Conservation (phyloP, 2,797 vertebrate species). For the Microtus californicus region DNA sequence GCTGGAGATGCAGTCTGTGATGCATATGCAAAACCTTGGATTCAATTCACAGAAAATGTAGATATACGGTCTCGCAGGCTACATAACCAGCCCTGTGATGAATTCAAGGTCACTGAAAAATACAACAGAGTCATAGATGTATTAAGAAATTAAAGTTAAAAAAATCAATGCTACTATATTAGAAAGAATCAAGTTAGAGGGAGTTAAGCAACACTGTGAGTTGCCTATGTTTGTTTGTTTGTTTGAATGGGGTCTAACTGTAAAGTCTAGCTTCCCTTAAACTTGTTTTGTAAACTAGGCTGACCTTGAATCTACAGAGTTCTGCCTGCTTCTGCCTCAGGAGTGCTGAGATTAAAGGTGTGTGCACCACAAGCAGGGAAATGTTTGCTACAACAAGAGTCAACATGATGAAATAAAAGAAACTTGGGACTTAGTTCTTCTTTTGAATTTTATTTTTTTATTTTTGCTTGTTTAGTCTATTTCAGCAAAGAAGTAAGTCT, state of each 20-base stretch:
- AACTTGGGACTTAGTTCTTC: not conserved
- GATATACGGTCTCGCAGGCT: not conserved
- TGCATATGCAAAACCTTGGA: not conserved
- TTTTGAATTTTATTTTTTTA: constrained; percentile 26
- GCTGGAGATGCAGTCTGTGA: too few relatives aligned
- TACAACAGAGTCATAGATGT: not conserved
- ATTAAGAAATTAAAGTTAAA: not conserved
- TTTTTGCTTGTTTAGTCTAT: constrained; percentile 77
- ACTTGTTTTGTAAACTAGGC: not conserved
- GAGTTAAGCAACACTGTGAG: not conserved
- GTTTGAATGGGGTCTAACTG: not conserved
- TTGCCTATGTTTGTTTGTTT: not conserved
- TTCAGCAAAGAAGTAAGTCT: constrained; percentile 81
- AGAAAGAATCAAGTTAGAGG: not conserved
- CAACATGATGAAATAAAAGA: not conserved
- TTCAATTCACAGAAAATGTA: not conserved
- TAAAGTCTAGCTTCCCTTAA: not conserved
- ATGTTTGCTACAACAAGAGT: not conserved
- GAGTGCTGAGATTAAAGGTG: not conserved
- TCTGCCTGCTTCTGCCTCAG: not conserved
- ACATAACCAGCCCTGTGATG: not conserved
- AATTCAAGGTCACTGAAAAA: not conserved
- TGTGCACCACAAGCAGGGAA: not conserved
- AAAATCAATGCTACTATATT: not conserved
- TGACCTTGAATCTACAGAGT: not conserved